These are phyloP conservation scores for Lophotis ruficrista DNA, from an alignment of 2,113 vertebrate species.

Conservation along the genomic window DNA sequence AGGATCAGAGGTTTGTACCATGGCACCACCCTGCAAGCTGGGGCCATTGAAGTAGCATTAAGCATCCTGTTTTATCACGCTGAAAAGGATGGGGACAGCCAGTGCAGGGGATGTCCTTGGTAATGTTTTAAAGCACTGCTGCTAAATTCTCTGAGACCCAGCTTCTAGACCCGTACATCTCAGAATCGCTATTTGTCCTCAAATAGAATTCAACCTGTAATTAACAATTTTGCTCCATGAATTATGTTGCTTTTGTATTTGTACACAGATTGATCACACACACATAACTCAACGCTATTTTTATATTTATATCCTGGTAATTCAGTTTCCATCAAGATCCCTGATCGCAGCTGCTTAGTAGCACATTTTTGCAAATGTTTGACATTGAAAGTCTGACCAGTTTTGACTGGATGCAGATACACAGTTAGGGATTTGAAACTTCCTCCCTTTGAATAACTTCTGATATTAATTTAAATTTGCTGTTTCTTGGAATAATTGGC, in stretches of 20 bases:
- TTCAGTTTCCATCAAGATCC: neutral
- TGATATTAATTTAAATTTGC: neutral
- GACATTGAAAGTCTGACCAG: neutral
- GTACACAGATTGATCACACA: neutral
- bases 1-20: neutral
- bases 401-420: constrained; percentile 48
- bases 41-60: neutral
- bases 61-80: neutral
- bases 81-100: neutral
- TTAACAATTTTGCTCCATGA: neutral
- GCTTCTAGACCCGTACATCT: neutral
- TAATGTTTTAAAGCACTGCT: neutral
- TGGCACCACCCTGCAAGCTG: neutral
- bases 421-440: neutral
- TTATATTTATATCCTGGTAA: neutral
- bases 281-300: neutral
- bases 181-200: neutral
- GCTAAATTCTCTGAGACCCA: neutral
- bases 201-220: neutral
- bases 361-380: neutral
- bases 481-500: neutral
- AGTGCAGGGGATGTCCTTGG: neutral
- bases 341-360: neutral
- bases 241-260: neutral
- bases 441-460: neutral